Base-by-base conservation (phyloP, 1,140 invertebrate genomes). In the Drosophila truncata region DNA sequence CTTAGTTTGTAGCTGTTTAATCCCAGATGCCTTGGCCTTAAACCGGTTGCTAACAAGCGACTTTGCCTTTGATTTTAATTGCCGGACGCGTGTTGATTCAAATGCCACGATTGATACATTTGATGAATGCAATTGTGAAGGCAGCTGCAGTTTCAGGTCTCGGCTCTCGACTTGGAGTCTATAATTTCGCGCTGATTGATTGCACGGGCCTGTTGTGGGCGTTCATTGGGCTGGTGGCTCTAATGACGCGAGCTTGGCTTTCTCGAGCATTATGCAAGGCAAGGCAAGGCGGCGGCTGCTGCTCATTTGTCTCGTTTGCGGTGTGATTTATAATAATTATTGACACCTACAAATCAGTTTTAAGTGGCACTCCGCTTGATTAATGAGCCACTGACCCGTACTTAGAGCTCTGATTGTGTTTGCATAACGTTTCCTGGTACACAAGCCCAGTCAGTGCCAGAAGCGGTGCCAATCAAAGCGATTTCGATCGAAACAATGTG, bases 291-390 rank as follows among this genome's bases (percentile, higher is more conserved):
- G 50, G 50, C 50, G 7, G 50, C 50, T 16, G 31, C 47, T 20
- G 61, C 37, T 70, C 63, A 87, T 87, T 82, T 85, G 78, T 73
- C 84, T 85, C 64, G 78, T 79, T 91, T 82, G 80, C 49, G 23
- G 50, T 47, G 74, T 85, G 88, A 91, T 82, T 78, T 91, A 78
- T 79, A 78, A 78, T 91, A 76, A 85, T 82, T 79, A 90, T 90
- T 85, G 86, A 85, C 85, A 88, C 80, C 70, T 80, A 90, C 85
- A 88, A 88, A 88, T 88, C 82, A 82, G 59, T 58, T 61, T 65
- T 69, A 79, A 70, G 65, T 86, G 67, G 61, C n/a, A 63, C 63
- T 42, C 29, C 61, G 31, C 39, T 80, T 80, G 71, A 87, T 87
- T 82, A 87, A 87, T 74, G 82, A 86, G 78, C 61, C 63, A 41